Evolutionary conservation across 2,888 invertebrate genomes (phyloP), one percentile per base, ranked within the genome.

Genomic region (Torymus tubicola): DNA sequence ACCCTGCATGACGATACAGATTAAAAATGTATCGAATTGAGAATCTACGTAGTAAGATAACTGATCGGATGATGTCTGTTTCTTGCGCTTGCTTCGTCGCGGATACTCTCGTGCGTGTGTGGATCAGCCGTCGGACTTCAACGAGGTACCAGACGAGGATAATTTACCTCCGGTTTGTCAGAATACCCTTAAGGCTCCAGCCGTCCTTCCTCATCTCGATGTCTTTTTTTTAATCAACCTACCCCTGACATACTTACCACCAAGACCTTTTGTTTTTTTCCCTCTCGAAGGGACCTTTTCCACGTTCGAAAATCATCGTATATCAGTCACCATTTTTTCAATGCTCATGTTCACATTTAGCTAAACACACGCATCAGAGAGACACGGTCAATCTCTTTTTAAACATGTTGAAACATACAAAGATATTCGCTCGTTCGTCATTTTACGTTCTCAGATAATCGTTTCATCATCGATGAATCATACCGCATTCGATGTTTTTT

Each of bases 111-210:
- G 50, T 70, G 57, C 55, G 58, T 64, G 61, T 78, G n/a, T 69
- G 73, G 53, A 67, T 94, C 95, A 95, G 94, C 94, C 95, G 93
- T 94, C 95, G 95, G 96, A 96, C 94, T 96, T 95, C 95, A 95
- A 95, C 94, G 95, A 96, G 93, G 93, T 94, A 93, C 94, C 95
- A 92, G 94, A 95, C 92, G 96, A 96, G 94, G 96, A 94, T 96
- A 96, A 94, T 96, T 95, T 96, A 92, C 96, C 96, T 94, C 95
- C 96, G 96, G 96, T 97, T 90, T 90, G 90, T 90, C 90, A 89
- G 87, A 89, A 85, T 84, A 88, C 83, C 87, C 88, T 76, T 68
- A 79, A 78, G 74, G 80, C 77, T 73, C 74, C 74, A 77, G 70
- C 61, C n/a, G 70, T 77, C 64, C 80, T 67, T 55, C 52, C 74